Evolutionary conservation across 2,797 vertebrate genomes (phyloP), one percentile per base, ranked within the genome.

Genomic region (Chelon auratus): DNA sequence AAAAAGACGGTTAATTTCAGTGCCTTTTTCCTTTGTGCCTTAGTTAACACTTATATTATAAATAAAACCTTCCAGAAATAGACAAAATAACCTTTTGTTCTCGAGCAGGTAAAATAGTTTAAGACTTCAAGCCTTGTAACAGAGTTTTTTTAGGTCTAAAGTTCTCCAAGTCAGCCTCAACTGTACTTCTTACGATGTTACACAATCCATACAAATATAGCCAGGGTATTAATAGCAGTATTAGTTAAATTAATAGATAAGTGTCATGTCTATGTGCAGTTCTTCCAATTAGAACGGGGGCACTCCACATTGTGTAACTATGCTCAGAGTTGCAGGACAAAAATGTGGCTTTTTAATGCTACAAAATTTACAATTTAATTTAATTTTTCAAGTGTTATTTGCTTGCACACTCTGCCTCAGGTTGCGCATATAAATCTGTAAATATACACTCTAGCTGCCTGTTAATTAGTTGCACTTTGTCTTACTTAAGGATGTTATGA

Each of bases 21-120:
- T 69, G 4, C 47, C 52, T 52, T 14, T 45, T 80, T 59, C 67
- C 58, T 77, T 83, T 76, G 62, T 78, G 77, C 60, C 42, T 40
- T 30, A 24, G 75, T 77, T 80, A 78, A 82, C 42, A 69, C 87
- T 90, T 84, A 58, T 80, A 86, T 83, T 79, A 79, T 73, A 85
- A 87, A 82, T 86, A 84, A 84, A 86, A 81, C 50, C 39, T 48
- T 71, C 81, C 69, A 75, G 62, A 83, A 84, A 89, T 82, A 87
- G 76, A 75, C 20, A 57, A 62, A 65, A 76, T 75, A 68, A 81
- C 71, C 77, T 81, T 78, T 79, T 83, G 48, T 75, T 83, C 66
- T 60, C 22, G 63, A 10, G 20, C 36, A 66, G 57, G 62, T 77
- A 51, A 69, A 80, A 79, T 37, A 75, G 70, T 77, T 80, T 43